Evolutionary conservation across 2,888 invertebrate species (phyloP).

Genomic region (Noctua janthina): DNA sequence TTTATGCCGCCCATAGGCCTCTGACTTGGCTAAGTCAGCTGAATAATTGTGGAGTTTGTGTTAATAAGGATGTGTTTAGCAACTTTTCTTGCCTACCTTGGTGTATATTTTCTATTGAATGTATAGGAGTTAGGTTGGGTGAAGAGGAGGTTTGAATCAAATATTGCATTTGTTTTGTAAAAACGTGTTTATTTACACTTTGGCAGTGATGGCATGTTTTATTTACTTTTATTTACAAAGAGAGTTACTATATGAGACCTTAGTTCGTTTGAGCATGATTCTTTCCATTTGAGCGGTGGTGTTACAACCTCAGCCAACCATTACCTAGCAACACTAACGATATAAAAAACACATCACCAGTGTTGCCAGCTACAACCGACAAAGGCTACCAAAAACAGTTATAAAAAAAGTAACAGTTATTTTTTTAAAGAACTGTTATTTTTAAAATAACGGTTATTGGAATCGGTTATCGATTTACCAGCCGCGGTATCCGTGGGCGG

Average conservation of each 20-base stretch:
- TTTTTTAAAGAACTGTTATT: constrained; percentile 29
- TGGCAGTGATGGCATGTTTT: constrained; percentile 89
- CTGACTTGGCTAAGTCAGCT: not conserved
- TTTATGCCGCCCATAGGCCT: no score
- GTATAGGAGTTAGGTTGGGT: not conserved
- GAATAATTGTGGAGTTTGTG: not conserved
- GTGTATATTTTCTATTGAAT: not conserved
- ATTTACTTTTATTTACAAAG: constrained; percentile 84
- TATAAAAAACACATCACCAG: constrained; percentile 53
- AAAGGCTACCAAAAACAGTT: constrained; percentile 57
- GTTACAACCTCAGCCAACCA: constrained; percentile 67
- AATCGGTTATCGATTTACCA: constrained; percentile 77
- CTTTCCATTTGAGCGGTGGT: constrained; percentile 69
- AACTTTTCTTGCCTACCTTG: not conserved
- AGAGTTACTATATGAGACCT: constrained; percentile 89
- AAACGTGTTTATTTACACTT: constrained; percentile 89
- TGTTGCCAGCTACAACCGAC: constrained; percentile 71
- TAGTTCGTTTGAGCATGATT: constrained; percentile 78
- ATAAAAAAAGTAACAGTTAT: constrained; percentile 59
- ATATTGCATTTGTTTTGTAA: constrained; percentile 67
- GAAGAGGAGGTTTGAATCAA: constrained; percentile 27
- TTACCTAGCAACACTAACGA: constrained; percentile 67
- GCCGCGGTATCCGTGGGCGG: constrained; percentile 72
- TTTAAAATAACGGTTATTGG: constrained; percentile 59
- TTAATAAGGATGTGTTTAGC: not conserved